Percentiles rank a stretch among this genome's conserved stretches.
Evolutionary conservation across 2,888 invertebrate genomes (phyloP).

Genomic region (Drosophila incognita): DNA sequence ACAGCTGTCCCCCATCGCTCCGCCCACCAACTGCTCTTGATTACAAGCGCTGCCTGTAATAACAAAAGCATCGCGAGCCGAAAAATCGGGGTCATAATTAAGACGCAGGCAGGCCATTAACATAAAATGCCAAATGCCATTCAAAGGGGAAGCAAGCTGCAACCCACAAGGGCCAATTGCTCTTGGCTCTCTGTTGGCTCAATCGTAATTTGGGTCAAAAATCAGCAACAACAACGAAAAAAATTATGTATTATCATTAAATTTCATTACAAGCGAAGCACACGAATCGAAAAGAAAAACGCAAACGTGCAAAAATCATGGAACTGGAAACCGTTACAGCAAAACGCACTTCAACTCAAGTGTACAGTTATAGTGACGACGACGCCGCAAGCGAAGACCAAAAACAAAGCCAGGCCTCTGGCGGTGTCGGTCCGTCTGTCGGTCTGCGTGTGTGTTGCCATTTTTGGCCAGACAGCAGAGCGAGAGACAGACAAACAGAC

Average conservation of each 20-base stretch:
- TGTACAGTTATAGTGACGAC: conserved; percentile 65
- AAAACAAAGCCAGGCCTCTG: conserved; percentile 56
- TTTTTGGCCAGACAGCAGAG: conserved; percentile 53
- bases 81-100: conserved; percentile 51
- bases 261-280: conserved; percentile 73
- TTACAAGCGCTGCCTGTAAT: conserved; percentile 19
- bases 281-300: conserved; percentile 55
- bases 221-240: conserved; percentile 23
- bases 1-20: not conserved
- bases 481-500: conserved; percentile 35
- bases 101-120: conserved; percentile 48
- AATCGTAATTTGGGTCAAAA: conserved; percentile 79
- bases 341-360: conserved; percentile 72
- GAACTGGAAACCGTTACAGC: conserved; percentile 74
- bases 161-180: conserved; percentile 40
- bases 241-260: conserved; percentile 82
- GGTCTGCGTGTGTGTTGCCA: conserved; percentile 29
- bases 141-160: conserved; percentile 22
- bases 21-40: conserved; percentile 22
- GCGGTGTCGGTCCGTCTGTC: conserved; percentile 1
- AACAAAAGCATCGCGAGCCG: conserved; percentile 37
- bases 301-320: conserved; percentile 64
- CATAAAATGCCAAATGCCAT: conserved; percentile 58
- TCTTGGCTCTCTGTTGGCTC: conserved; percentile 42
- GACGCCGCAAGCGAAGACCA: conserved; percentile 49